These are phyloP conservation scores for Porites lutea DNA, from an alignment of 64 coral and sea anemone genomes.

Conservation along the genomic window DNA sequence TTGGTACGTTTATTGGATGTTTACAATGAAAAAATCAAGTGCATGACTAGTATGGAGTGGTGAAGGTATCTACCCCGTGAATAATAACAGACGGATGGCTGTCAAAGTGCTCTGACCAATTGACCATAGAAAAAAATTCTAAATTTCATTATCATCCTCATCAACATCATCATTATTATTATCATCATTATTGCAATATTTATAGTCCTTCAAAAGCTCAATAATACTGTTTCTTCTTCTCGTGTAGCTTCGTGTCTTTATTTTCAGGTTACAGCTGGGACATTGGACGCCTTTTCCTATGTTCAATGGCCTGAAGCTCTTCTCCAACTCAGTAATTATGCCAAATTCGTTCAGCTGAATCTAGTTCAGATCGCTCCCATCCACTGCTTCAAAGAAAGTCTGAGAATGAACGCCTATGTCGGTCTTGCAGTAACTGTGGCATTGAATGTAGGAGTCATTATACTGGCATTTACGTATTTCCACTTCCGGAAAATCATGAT, in stretches of 20 bases:
- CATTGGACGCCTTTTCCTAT: slow-evolving; percentile 83
- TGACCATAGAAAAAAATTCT: no score
- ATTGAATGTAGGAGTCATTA: slow-evolving; percentile 30
- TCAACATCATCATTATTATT: no score
- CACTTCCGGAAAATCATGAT: slow-evolving; percentile 30
- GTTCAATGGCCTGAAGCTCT: slow-evolving; percentile 87
- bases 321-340: slow-evolving; percentile 75
- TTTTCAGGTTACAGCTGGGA: slow-evolving; percentile 78
- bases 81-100: no score
- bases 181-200: no score
- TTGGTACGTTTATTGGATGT: no score
- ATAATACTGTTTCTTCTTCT: neutral
- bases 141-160: no score
- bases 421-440: slow-evolving; percentile 54
- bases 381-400: slow-evolving; percentile 67
- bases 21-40: no score
- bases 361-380: slow-evolving; percentile 83
- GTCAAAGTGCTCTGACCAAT: no score
- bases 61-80: no score
- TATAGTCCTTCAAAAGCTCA: no score
- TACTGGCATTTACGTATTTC: slow-evolving; percentile 66
- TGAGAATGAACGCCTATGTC: slow-evolving; percentile 80
- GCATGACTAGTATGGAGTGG: no score
- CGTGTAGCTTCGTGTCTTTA: no score
- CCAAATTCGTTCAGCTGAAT: slow-evolving; percentile 83